Evolutionary conservation across 1,140 invertebrate genomes (phyloP), one percentile per base, ranked within the genome.

Genomic region (Orchestia grillus): DNA sequence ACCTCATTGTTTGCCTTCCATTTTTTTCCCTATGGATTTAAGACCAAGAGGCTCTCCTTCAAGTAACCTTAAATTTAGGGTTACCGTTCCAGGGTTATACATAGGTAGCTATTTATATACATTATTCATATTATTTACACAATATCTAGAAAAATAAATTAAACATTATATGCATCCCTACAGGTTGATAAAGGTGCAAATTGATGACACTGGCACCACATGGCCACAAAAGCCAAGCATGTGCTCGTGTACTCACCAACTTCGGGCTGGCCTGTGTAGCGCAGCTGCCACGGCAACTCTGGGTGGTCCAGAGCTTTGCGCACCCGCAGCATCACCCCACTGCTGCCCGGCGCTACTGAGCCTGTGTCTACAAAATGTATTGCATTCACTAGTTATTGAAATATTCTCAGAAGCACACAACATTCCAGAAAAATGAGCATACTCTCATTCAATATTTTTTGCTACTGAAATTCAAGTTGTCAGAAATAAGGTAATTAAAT

Each of bases 211-310:
- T 53, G 19, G 6, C 47, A 53, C 47, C 47, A 53, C 6, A 19
- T 8, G 47, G 19, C 6, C 6, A 19, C 6, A 53, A 19, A 19
- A 53, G 19, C 6, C 47, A 53, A 53, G 47, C 47, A 53, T 8
- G 47, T 8, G 47, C 47, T 53, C 19, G 23, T 42, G 41, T 23
- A 96, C 96, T 90, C 97, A 97, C 97, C 98, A 4, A 99, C 97
- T 97, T 99, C 99, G 8, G 98, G 98, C 97, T 99, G 98, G 19
- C 99, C 99, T 96, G 99, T 98, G 97, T 99, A 99, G 15, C 99
- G 97, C 53, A 99, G 97, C 97, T 99, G 99, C 98, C 98, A 99
- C 0, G 98, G 98, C 97, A 98, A 98, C 96, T 99, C 98, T 44
- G 98, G 98, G 87, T 98, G 96, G 97, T 99, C 98, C 87, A 98